Percentiles rank a stretch among this genome's conserved stretches.
These are phyloP conservation scores for Halcyon chelicuti DNA, from an alignment of 2,797 vertebrate genomes.

Conservation along the genomic window DNA sequence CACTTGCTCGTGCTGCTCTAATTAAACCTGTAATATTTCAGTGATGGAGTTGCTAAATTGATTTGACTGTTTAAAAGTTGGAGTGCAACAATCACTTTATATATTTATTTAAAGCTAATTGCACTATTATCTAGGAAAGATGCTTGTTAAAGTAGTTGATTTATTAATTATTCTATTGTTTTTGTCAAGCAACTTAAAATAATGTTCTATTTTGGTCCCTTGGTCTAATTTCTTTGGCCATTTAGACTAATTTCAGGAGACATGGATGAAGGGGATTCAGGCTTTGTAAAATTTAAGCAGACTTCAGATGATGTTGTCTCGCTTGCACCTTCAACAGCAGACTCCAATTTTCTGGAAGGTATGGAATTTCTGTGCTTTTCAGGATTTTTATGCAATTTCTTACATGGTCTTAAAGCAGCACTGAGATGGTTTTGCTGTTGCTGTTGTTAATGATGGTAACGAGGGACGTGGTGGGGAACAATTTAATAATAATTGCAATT, in stretches of 20 bases:
- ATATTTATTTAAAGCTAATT: background rate
- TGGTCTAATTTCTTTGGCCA: constrained; percentile 23
- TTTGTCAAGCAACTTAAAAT: background rate
- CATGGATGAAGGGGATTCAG: constrained; percentile 92
- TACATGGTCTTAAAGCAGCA: background rate
- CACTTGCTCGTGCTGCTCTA: background rate
- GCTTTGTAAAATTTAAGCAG: constrained; percentile 83
- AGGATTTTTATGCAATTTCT: background rate
- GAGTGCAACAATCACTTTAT: background rate
- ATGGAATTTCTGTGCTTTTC: constrained; percentile 33
- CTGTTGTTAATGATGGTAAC: background rate
- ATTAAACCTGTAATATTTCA: background rate
- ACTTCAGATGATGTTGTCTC: constrained; percentile 87
- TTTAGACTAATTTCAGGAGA: constrained; percentile 88
- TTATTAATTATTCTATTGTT: background rate
- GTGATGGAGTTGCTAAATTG: background rate
- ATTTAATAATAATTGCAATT: background rate
- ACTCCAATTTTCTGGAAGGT: constrained; percentile 93
- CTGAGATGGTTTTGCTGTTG: background rate
- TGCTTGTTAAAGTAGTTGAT: background rate
- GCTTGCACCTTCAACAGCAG: constrained; percentile 84
- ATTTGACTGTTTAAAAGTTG: background rate
- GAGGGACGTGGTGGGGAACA: background rate
- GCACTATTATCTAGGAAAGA: background rate
- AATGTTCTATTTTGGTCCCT: background rate